A percentile compares a stretch with the other conserved stretches of the same genome.
Evolutionary conservation across 2,888 invertebrate genomes (phyloP).

Genomic region (Seira ritae): DNA sequence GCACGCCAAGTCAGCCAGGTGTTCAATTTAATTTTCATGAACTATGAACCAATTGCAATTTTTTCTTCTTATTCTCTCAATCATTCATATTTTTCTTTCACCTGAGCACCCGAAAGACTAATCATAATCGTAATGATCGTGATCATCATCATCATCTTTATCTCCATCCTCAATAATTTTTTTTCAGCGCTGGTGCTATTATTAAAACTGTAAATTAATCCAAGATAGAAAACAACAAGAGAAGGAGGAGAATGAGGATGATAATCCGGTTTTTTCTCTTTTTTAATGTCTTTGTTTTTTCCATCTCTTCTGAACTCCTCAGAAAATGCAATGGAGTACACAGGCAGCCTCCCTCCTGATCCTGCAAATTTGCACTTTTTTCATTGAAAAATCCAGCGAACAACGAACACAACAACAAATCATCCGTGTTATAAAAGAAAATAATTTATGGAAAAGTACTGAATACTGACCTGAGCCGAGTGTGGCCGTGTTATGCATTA

Average conservation of each 20-base stretch:
- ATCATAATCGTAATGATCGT: background rate
- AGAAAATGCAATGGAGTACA: too few species aligned
- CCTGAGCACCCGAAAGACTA: background rate
- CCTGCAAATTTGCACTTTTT: background rate
- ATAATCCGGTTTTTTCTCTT: conserved; percentile 9
- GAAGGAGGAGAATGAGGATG: background rate
- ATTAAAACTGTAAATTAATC: conserved; percentile 12
- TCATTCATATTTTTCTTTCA: conserved; percentile 9
- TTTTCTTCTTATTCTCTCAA: background rate
- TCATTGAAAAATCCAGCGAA: background rate
- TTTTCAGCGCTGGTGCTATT: background rate
- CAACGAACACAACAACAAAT: background rate
- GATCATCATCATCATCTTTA: background rate
- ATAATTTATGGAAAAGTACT: background rate
- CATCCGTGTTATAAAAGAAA: background rate
- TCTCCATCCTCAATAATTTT: background rate
- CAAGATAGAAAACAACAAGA: background rate
- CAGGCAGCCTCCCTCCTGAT: too few species aligned
- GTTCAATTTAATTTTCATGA: background rate
- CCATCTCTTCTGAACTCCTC: too few species aligned
- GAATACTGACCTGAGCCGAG: background rate
- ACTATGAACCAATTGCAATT: background rate
- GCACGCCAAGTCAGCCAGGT: background rate
- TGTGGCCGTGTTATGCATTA: background rate
- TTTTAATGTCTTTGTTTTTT: conserved; percentile 9